Evolutionary conservation across 2,113 vertebrate species (phyloP), one percentile per base, ranked within the genome.

Genomic region (Menura novaehollandiae): DNA sequence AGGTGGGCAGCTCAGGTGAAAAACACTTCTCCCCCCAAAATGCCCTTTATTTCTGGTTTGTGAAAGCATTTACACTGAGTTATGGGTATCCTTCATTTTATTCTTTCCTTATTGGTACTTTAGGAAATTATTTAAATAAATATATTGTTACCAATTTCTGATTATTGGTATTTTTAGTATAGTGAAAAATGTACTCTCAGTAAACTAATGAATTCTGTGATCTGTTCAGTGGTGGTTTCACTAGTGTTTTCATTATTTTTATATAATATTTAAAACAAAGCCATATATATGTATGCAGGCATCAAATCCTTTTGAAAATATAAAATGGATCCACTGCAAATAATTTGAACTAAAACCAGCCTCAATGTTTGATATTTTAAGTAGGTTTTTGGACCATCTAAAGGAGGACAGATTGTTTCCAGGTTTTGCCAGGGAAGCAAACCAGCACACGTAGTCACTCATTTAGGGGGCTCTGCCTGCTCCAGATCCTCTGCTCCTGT

Each of bases 351-450:
- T 47, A 20, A 92, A 86, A 72, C 32, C 27, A 77, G 13, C 30
- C 64, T 71, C 73, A 52, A 1, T 39, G 59, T 84, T 59, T 88
- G 39, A 41, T 56, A 91, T 95, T 85, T 89, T 28, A 74, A 81
- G 83, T 56, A 67, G 55, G 19, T 15, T 91, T 92, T 85, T 95
- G 91, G 89, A 85, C 15, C 56, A 75, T 92, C 69, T 46, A 6
- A 56, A 56, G 68, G 23, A 90, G 68, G 56, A 97, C 89, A 95
- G 69, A 91, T 84, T 95, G 86, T 89, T 77, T 92, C 60, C 41
- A 87, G 33, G 17, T 84, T 81, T n/a, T 92, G 93, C 89, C 89
- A 91, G 62, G 83, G 84, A 91, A 92, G 52, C 9, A 84, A 91
- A 72, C 24, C 11, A 89, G 26, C 17, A 73, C 83, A 92, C 5